These are phyloP conservation scores for Hydrocynus forskahlii DNA, from an alignment of 2,797 vertebrate species.

Conservation along the genomic window DNA sequence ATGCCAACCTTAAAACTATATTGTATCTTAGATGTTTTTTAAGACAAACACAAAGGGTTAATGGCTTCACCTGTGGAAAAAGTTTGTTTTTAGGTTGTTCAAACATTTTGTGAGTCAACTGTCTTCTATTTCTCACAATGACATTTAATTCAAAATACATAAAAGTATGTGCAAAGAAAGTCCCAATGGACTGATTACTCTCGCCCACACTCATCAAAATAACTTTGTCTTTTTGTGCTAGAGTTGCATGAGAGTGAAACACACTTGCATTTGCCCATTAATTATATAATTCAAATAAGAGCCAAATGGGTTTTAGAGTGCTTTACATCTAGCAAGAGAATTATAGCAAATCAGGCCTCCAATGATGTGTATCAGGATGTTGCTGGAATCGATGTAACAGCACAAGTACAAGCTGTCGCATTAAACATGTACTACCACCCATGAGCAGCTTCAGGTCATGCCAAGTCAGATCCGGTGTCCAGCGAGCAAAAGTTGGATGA, in stretches of 20 bases:
- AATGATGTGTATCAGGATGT: constrained; percentile 52
- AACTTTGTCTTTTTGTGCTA: not conserved
- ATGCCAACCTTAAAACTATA: not conserved
- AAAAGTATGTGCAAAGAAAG: not conserved
- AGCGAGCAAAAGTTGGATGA: constrained; percentile 54
- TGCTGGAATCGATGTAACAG: constrained; percentile 69
- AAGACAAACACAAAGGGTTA: not conserved
- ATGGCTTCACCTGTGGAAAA: not conserved
- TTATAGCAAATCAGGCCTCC: constrained; percentile 2
- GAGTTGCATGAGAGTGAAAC: not conserved
- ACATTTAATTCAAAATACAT: not conserved
- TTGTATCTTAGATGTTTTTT: not conserved
- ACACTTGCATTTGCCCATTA: not conserved
- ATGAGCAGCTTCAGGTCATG: constrained; percentile 69
- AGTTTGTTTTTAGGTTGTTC: not conserved
- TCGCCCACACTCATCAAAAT: not conserved
- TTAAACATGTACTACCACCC: constrained; percentile 81
- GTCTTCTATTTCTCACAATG: no score
- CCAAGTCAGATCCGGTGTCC: constrained; percentile 75
- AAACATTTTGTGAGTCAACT: constrained; percentile 2
- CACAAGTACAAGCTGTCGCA: constrained; percentile 73
- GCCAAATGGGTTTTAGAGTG: not conserved
- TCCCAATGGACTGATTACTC: not conserved
- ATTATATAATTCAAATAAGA: not conserved
- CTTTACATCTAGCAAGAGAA: not conserved